phyloP scores from a whole-genome alignment of 2,888 invertebrate genomes.

The Hydraecia micacea region DNA sequence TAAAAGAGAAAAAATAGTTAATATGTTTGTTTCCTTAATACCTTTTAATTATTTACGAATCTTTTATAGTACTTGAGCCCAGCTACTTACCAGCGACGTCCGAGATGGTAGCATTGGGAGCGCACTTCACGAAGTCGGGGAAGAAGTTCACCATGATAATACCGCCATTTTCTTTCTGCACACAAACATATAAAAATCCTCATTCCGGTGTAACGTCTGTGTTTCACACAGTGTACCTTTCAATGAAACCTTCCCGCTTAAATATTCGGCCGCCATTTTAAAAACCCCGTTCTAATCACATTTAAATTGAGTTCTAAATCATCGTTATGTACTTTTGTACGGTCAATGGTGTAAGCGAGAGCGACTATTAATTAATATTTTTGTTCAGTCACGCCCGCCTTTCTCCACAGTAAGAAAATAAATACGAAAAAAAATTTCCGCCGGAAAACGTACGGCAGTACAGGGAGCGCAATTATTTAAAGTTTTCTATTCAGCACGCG shows the following conservation, averaged over 20 bases:
- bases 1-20: no score
- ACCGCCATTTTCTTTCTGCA: conserved; percentile 92
- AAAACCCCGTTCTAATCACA: conserved; percentile 31
- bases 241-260: conserved; percentile 15
- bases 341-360: conserved; percentile 6
- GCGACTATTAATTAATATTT: neutral
- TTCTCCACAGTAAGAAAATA: neutral
- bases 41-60: no score
- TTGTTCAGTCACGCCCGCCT: neutral
- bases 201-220: conserved; percentile 11
- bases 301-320: conserved; percentile 48
- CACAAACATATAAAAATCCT: conserved; percentile 39
- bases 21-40: no score
- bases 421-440: neutral
- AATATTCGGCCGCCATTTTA: conserved; percentile 40
- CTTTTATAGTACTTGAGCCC: neutral
- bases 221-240: conserved; percentile 25
- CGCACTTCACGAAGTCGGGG: conserved; percentile 90
- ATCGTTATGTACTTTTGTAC: conserved; percentile 35
- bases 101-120: conserved; percentile 91
- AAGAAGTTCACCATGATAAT: conserved; percentile 95
- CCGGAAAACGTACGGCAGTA: neutral
- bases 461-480: conserved; percentile 18
- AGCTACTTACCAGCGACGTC: conserved; percentile 91
- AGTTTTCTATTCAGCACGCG: conserved; percentile 12